Evolutionary conservation across 2,797 vertebrate species (phyloP), one percentile per base, ranked within the genome.

Genomic region (Falco peregrinus): DNA sequence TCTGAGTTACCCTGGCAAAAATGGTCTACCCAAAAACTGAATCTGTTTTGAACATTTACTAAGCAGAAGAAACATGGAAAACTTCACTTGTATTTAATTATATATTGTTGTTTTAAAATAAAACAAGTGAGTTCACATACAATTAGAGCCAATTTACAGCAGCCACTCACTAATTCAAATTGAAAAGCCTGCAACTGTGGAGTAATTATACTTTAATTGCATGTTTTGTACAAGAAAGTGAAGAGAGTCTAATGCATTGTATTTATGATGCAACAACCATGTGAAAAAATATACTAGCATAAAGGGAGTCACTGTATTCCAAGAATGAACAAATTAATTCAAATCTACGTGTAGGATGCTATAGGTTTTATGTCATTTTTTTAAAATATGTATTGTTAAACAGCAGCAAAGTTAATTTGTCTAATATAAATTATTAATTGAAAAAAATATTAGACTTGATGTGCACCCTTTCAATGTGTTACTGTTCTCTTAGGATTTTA

Each of bases 121-220:
- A 85, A 84, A 77, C 33, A 80, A 95, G 31, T n/a, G 22, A 77
- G 53, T 96, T 94, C 67, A 83, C 77, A 33, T 84, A 75, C 69
- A 93, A 80, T 97, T 96, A 95, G 5, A 50, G 65, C n/a, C 67
- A 96, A 81, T 83, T 97, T 94, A 71, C 61, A 91, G 84, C 90
- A 96, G 71, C 51, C 86, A 94, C 92, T 95, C 91, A 92, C 70
- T 74, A 94, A 92, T 95, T 97, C 97, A 97, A 97, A 96, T 97
- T 93, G 84, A 95, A 97, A 97, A 97, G 68, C 65, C 89, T 95
- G 64, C 65, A 96, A 84, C 65, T 95, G 70, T 28, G 63, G 81
- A 89, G 68, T 95, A 97, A 97, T 92, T 96, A 96, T 93, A 73
- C 77, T 95, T 93, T 97, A 97, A 97, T 96, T 96, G 94, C 89